Conservation (phyloP, 2,113 vertebrate species). For the Globicephala melas region DNA sequence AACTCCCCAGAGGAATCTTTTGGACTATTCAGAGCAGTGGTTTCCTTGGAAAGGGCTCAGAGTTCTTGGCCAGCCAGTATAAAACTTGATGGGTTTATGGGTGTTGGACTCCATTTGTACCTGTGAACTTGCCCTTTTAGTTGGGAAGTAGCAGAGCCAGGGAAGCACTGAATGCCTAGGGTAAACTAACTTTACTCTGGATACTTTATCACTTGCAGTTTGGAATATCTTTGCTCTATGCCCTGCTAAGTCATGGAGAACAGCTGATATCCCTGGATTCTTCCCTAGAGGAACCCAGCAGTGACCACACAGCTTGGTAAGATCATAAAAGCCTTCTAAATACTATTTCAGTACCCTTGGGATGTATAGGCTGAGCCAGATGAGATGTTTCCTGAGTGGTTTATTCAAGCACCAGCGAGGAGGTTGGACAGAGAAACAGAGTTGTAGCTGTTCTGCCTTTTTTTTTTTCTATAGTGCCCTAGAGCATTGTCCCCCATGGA, state of each 20-base stretch:
- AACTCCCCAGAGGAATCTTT: background rate
- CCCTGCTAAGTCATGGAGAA: constrained; percentile 92
- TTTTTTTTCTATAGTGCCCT: too few relatives aligned
- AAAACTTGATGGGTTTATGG: background rate
- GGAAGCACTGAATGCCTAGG: background rate
- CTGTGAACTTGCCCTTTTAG: background rate
- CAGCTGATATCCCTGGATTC: constrained; percentile 87
- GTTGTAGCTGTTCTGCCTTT: background rate
- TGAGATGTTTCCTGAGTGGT: background rate
- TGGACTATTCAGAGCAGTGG: background rate
- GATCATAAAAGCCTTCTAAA: background rate
- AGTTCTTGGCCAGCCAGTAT: background rate
- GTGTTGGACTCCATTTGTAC: background rate
- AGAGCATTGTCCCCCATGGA: background rate
- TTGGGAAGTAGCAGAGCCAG: background rate
- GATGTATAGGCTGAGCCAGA: background rate
- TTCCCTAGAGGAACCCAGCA: constrained; percentile 83
- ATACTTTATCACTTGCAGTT: constrained; percentile 83
- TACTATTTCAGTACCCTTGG: background rate
- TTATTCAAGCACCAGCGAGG: background rate
- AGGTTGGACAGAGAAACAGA: background rate
- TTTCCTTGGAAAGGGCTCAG: background rate
- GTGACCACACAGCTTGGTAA: constrained; percentile 92
- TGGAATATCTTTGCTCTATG: constrained; percentile 94
- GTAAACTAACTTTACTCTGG: background rate